Conservation (phyloP, 2,888 invertebrate species). For the Parnassius glacialis region DNA sequence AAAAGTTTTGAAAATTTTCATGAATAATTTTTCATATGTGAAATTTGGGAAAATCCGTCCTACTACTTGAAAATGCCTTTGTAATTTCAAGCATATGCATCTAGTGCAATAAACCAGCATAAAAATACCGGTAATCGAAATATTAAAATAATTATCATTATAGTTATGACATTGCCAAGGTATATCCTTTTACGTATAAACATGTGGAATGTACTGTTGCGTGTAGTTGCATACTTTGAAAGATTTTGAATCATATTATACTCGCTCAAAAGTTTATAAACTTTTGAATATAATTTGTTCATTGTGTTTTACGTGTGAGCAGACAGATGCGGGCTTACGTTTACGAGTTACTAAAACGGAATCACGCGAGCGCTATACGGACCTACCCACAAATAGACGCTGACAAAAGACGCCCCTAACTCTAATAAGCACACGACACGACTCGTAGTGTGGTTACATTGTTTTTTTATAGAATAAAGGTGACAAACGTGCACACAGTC, state of each 20-base stretch:
- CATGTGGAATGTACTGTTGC: neutral
- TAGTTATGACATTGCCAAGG: too few species aligned
- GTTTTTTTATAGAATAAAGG: too few species aligned
- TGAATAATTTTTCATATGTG: too few species aligned
- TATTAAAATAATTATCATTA: neutral
- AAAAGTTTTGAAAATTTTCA: too few species aligned
- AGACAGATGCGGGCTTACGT: slow-evolving; percentile 26
- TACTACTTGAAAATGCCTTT: too few species aligned
- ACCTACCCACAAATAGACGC: slow-evolving; percentile 1
- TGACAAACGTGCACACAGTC: too few species aligned
- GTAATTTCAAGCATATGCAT: too few species aligned
- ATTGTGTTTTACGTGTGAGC: slow-evolving; percentile 30
- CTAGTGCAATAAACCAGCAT: too few species aligned
- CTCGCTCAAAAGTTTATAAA: neutral
- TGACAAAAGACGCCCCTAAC: neutral
- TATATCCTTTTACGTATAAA: neutral
- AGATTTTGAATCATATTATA: too few species aligned
- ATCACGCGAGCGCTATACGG: slow-evolving; percentile 18
- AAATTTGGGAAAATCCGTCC: too few species aligned
- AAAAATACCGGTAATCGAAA: too few species aligned
- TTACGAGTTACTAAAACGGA: slow-evolving; percentile 23
- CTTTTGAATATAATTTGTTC: slow-evolving; percentile 34
- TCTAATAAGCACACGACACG: slow-evolving; percentile 21
- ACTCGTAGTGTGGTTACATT: neutral
- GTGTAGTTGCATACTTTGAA: slow-evolving; percentile 3